Percentiles rank a stretch among this genome's conserved stretches.
phyloP scores from a whole-genome alignment of 1,140 invertebrate species.

The Drosophila neocordata region DNA sequence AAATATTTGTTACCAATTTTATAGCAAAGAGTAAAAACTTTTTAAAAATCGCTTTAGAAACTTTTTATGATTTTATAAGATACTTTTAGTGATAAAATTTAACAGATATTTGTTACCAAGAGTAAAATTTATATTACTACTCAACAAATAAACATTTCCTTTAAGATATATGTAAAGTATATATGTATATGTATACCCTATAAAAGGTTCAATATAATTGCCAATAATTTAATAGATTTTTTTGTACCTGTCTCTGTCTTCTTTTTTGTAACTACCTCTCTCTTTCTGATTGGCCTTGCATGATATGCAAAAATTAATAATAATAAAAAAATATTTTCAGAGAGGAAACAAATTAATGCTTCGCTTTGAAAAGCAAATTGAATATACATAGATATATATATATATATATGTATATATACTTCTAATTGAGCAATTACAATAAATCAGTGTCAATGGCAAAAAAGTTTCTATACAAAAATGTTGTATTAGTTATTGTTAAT shows the following conservation, averaged over 20 bases:
- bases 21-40: too few species aligned
- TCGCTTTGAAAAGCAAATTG: constrained; percentile 30
- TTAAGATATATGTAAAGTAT: too few species aligned
- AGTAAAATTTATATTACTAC: too few species aligned
- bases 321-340: constrained; percentile 4
- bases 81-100: too few species aligned
- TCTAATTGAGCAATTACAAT: constrained; percentile 14
- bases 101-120: too few species aligned
- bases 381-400: not conserved
- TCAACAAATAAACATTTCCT: too few species aligned
- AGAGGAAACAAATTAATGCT: constrained; percentile 34
- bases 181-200: not conserved
- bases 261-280: too few species aligned
- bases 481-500: not conserved
- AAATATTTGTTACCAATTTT: too few species aligned
- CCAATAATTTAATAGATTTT: constrained; percentile 3
- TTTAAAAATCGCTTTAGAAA: too few species aligned
- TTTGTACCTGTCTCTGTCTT: not conserved
- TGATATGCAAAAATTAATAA: constrained; percentile 44
- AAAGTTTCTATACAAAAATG: constrained; percentile 7
- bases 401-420: not conserved
- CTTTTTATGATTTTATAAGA: too few species aligned
- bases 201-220: constrained; percentile 33
- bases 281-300: constrained; percentile 24
- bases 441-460: constrained; percentile 43